Percentiles rank a stretch among this genome's conserved stretches.
These are phyloP conservation scores for Poicephalus meyeri DNA, from an alignment of 2,113 vertebrate genomes.

Conservation along the genomic window DNA sequence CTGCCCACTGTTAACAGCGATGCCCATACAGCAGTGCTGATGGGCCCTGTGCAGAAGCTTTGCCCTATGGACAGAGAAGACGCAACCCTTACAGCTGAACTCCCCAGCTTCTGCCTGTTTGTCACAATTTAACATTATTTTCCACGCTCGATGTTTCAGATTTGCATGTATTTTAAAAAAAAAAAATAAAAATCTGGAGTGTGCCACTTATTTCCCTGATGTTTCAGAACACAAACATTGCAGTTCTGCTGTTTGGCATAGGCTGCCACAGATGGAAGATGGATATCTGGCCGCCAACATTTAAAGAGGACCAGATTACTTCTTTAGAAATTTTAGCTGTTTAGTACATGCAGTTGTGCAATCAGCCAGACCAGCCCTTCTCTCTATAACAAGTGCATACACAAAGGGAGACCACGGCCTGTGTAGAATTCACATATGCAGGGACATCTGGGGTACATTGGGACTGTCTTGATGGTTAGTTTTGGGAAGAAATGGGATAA, in stretches of 20 bases:
- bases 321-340: neutral
- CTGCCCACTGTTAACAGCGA: neutral
- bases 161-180: neutral
- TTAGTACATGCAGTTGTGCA: neutral
- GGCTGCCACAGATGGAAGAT: slow-evolving; percentile 24
- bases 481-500: neutral
- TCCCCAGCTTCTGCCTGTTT: neutral
- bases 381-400: neutral
- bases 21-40: neutral
- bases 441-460: accelerated
- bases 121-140: neutral
- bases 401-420: neutral
- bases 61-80: accelerated
- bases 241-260: neutral
- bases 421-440: neutral
- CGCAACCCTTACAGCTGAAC: neutral
- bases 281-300: neutral
- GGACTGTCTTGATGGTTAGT: neutral
- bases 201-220: neutral
- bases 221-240: neutral
- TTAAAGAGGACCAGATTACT: slow-evolving; percentile 34
- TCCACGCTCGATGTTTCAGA: neutral
- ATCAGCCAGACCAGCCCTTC: neutral
- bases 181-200: neutral
- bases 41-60: neutral